Evolutionary conservation across 92 coral and sea anemone species (phyloP).

Genomic region (Parazoanthus swiftii): DNA sequence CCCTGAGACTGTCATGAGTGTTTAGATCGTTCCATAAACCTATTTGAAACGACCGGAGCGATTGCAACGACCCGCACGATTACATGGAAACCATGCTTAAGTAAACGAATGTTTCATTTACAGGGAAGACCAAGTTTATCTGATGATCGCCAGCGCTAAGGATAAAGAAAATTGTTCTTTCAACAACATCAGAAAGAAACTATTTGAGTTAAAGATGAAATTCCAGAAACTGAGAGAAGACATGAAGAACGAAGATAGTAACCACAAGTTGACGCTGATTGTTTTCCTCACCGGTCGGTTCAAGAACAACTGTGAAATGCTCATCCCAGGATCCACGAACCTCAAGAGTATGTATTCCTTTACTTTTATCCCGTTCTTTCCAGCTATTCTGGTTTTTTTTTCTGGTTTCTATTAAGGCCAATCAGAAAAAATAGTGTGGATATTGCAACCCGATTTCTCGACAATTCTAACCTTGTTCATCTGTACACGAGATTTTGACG

Average conservation of each 20-base stretch:
- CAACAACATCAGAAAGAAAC: slow-evolving; percentile 35
- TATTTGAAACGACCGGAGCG: no score
- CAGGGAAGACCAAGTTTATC: slow-evolving; percentile 33
- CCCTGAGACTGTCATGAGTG: no score
- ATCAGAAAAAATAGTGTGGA: no score
- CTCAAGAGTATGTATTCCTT: slow-evolving; percentile 28
- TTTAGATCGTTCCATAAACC: no score
- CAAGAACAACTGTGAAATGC: slow-evolving; percentile 40
- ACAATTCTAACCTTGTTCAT: no score
- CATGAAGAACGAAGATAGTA: slow-evolving; percentile 25
- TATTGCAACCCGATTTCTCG: not conserved
- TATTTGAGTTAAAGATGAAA: slow-evolving; percentile 33
- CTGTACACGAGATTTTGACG: not conserved
- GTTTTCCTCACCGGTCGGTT: slow-evolving; percentile 38
- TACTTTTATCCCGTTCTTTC: not conserved
- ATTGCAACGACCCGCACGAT: no score
- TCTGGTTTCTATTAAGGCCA: not conserved
- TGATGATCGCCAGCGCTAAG: slow-evolving; percentile 29
- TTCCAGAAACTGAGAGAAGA: slow-evolving; percentile 33
- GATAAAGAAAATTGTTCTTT: slow-evolving; percentile 34
- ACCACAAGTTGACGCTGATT: slow-evolving; percentile 28
- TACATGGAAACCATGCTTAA: not conserved
- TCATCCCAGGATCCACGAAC: slow-evolving; percentile 34
- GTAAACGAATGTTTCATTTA: not conserved
- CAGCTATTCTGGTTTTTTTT: not conserved